Base-by-base conservation (phyloP, 2,888 invertebrate genomes). In the Fragum fragum region DNA sequence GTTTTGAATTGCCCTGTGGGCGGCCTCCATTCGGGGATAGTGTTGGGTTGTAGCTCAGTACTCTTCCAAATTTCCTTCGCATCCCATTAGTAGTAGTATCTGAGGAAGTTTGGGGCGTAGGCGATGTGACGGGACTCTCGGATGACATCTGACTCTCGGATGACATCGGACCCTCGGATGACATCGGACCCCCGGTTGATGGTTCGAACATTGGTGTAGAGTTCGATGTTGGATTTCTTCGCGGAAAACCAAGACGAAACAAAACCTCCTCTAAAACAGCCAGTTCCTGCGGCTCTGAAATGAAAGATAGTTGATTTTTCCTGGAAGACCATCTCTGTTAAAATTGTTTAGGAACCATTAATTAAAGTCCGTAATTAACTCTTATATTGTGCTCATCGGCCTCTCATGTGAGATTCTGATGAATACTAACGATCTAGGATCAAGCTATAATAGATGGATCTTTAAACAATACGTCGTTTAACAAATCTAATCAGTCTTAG, bases 161-260 rank as follows among this genome's bases (percentile, higher is more conserved):
- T 5, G 47, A 9, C 39, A 39, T 39, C 39, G 39, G 32, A 6
- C 32, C 32, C 32, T 9, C 5, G 3, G 53, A 9, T 53, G 53
- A n/a, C n/a, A 53, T 5, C n/a, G 18, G 53, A 16, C 2, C 28
- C 1, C 16, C 16, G 26, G 9, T 9, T 5, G 59, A 14, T 23
- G 26, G 28, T 28, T 36, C 5, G 32, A 9, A 36, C 32, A 3
- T 36, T 36, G 32, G 32, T 9, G 32, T 36, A 36, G n/a, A n/a
- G n/a, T 9, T 36, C 3, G 9, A 36, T 36, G 5, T 36, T 3
- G 61, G 36, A 11, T 32, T 32, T 18, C n/a, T 9, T 1, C 32
- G 61, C 18, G 61, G 61, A 18, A 28, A 61, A 18, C 61, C 61
- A 0, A 61, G 61, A 61, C 32, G 61, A 7, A 61, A 9, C 29